phyloP scores from a whole-genome alignment of 2,113 vertebrate genomes.

The Rhagologus leucostigma region DNA sequence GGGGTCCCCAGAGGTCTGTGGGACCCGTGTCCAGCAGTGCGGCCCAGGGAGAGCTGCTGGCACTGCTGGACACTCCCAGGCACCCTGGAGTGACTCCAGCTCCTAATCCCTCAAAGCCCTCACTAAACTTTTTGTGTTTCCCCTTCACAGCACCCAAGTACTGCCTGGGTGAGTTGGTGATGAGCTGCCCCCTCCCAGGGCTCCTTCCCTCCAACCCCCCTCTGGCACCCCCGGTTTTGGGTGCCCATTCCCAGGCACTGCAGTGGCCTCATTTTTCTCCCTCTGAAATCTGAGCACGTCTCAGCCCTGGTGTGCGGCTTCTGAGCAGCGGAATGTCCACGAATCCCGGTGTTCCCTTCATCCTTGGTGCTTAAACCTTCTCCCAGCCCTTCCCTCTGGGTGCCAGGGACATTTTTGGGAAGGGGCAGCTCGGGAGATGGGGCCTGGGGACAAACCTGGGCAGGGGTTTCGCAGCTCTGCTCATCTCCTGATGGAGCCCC shows the following conservation, averaged over 20 bases:
- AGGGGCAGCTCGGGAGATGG: background rate
- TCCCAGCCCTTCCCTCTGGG: fast-evolving
- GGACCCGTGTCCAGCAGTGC: background rate
- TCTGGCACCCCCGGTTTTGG: background rate
- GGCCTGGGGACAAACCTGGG: background rate
- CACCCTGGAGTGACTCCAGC: too few relatives aligned
- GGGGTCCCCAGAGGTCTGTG: background rate
- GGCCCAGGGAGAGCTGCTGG: background rate
- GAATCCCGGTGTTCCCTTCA: background rate
- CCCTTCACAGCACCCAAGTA: fast-evolving
- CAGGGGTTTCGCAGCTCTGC: background rate
- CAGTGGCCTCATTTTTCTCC: background rate
- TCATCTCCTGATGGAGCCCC: background rate
- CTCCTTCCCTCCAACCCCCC: background rate
- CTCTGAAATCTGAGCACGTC: background rate
- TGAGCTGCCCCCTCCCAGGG: background rate
- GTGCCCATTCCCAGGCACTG: background rate
- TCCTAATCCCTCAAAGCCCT: background rate
- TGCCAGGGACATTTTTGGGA: background rate
- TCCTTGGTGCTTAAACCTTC: background rate
- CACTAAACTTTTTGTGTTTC: fast-evolving
- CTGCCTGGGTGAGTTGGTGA: fast-evolving
- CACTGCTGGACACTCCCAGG: background rate
- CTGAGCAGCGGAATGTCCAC: fast-evolving
- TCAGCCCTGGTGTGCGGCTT: background rate